Evolutionary conservation across 2,113 vertebrate genomes (phyloP).

Genomic region (Laticauda laticaudata): DNA sequence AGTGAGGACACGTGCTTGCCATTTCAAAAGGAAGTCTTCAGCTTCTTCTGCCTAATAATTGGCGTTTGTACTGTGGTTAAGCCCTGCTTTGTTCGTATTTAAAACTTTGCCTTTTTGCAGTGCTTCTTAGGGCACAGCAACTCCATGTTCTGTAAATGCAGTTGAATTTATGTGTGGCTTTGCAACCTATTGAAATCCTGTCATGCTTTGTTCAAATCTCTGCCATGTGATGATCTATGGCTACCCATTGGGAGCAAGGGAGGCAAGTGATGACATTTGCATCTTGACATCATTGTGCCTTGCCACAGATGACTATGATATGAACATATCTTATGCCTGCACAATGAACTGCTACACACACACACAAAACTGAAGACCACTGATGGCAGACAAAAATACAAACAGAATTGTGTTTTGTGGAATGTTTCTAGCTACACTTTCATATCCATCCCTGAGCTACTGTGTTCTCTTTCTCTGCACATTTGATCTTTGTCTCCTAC

Average conservation of each 20-base stretch:
- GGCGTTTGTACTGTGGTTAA: slow-evolving; percentile 60
- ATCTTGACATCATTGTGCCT: neutral
- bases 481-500: slow-evolving; percentile 5
- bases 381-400: slow-evolving; percentile 29
- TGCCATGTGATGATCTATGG: slow-evolving; percentile 5
- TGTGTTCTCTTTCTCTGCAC: neutral
- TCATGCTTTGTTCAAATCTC: neutral
- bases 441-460: neutral
- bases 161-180: slow-evolving; percentile 35
- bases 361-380: slow-evolving; percentile 14
- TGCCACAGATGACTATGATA: neutral
- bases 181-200: neutral
- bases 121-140: slow-evolving; percentile 52
- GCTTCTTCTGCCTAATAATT: slow-evolving; percentile 49
- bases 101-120: slow-evolving; percentile 23
- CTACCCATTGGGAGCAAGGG: neutral
- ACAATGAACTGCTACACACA: neutral
- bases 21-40: slow-evolving; percentile 44
- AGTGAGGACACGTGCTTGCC: slow-evolving; percentile 59
- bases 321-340: slow-evolving; percentile 15
- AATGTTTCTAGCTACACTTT: neutral
- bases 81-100: slow-evolving; percentile 57
- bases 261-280: neutral
- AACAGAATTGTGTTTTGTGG: neutral
- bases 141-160: neutral